phyloP scores from a whole-genome alignment of 2,113 vertebrate species.

The Ramphastos sulfuratus region DNA sequence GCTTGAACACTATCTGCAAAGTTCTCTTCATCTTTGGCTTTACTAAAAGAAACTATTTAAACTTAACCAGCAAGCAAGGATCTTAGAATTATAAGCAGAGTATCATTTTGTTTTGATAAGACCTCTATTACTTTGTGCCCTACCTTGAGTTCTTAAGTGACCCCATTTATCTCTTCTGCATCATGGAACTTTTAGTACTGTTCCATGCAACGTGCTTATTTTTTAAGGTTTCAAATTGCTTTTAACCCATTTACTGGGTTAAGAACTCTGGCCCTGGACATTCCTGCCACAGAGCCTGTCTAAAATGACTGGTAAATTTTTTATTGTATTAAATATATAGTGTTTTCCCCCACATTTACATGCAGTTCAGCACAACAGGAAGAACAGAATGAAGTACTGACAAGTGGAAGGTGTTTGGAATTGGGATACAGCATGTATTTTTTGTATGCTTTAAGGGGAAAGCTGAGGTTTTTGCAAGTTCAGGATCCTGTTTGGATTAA shows the following conservation, averaged over 20 bases:
- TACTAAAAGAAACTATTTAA: constrained; percentile 79
- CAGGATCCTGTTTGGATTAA: not conserved
- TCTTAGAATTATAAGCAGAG: constrained; percentile 61
- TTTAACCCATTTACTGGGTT: constrained; percentile 1
- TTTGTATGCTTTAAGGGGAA: not conserved
- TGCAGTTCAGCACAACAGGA: not conserved
- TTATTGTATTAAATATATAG: not conserved
- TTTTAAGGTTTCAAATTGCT: constrained; percentile 34
- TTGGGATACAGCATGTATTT: not conserved
- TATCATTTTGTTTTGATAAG: constrained; percentile 75
- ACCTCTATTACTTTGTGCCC: constrained; percentile 46
- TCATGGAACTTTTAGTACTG: constrained; percentile 48
- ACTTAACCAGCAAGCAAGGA: constrained; percentile 56
- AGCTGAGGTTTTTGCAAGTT: not conserved
- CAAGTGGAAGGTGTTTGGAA: not conserved
- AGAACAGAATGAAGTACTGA: not conserved
- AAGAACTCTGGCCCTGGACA: not conserved
- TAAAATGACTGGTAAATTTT: not conserved
- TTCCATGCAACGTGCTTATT: constrained; percentile 31
- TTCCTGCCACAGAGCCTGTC: not conserved
- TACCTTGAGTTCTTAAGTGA: constrained; percentile 74
- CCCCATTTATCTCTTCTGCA: constrained; percentile 26
- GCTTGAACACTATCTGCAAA: constrained; percentile 64
- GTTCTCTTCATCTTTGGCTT: constrained; percentile 66
- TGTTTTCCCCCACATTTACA: not conserved